Conservation (phyloP, 1,140 invertebrate species). For the Octopus bimaculoides region DNA sequence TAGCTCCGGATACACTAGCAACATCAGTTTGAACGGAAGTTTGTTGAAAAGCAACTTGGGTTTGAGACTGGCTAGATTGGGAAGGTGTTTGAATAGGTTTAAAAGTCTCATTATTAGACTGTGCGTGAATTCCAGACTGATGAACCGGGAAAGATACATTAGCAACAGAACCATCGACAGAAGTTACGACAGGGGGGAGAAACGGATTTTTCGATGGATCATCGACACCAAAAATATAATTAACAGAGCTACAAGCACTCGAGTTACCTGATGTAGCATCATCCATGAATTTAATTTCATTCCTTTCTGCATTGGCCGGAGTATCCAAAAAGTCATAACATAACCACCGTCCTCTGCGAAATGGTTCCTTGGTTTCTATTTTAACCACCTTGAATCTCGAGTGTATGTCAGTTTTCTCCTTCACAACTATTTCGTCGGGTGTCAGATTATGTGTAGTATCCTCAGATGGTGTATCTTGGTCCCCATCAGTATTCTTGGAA, state of each 20-base stretch:
- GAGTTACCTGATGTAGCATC: slow-evolving; percentile 40
- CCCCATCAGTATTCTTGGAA: slow-evolving; percentile 50
- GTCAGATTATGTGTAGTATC: slow-evolving; percentile 29
- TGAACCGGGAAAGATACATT: background rate
- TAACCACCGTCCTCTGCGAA: slow-evolving; percentile 88
- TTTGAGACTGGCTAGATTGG: slow-evolving; percentile 25
- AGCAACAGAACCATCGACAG: background rate
- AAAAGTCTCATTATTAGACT: slow-evolving; percentile 20
- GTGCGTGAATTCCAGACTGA: background rate
- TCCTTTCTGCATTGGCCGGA: slow-evolving; percentile 57
- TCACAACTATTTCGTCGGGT: slow-evolving; percentile 33
- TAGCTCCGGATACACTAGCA: background rate
- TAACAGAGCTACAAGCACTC: slow-evolving; percentile 45
- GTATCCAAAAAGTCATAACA: slow-evolving; percentile 93
- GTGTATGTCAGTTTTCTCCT: slow-evolving; percentile 28
- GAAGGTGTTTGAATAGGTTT: slow-evolving; percentile 29
- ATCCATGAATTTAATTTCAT: slow-evolving; percentile 28
- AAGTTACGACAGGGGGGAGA: slow-evolving; percentile 13
- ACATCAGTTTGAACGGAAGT: background rate
- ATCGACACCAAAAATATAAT: slow-evolving; percentile 45
- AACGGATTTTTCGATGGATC: slow-evolving; percentile 48
- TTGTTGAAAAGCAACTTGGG: background rate
- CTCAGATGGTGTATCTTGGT: slow-evolving; percentile 38
- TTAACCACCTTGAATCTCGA: slow-evolving; percentile 87
- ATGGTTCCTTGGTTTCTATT: slow-evolving; percentile 88